phyloP scores from a whole-genome alignment of 1,140 invertebrate species.

The Pristionchus pacificus region DNA sequence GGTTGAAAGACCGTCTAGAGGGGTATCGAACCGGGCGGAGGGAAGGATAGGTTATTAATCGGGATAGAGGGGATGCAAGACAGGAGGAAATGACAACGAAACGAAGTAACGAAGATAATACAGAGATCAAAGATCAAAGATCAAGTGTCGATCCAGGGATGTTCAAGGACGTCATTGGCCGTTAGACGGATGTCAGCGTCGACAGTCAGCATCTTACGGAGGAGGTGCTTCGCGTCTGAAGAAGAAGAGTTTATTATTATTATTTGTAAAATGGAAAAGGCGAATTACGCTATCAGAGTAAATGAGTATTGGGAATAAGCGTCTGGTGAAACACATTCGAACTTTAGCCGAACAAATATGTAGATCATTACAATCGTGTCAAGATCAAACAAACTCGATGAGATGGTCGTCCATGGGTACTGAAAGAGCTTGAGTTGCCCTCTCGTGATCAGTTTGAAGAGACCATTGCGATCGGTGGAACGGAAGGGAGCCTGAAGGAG shows the following conservation, averaged over 20 bases:
- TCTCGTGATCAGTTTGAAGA: conserved; percentile 25
- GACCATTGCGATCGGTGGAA: conserved; percentile 16
- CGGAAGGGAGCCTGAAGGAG: conserved; percentile 29
- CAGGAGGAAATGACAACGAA: too few relatives aligned
- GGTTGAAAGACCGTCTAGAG: too few relatives aligned
- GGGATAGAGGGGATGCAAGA: too few relatives aligned
- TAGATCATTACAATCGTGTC: not conserved
- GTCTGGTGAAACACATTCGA: too few relatives aligned
- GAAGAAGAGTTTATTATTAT: not conserved
- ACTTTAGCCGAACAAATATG: not conserved
- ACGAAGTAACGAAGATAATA: too few relatives aligned
- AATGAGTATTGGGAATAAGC: too few relatives aligned
- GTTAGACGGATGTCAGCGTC: conserved; percentile 15
- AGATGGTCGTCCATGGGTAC: conserved; percentile 24
- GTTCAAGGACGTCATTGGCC: conserved; percentile 13
- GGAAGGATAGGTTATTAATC: too few relatives aligned
- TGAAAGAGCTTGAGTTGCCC: conserved; percentile 18
- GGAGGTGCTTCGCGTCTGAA: conserved; percentile 29
- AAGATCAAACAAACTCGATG: conserved; percentile 2
- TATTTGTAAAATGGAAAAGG: not conserved
- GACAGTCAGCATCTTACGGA: conserved; percentile 16
- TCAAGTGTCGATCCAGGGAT: conserved; percentile 30
- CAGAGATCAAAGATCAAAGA: too few relatives aligned
- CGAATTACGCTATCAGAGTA: too few relatives aligned
- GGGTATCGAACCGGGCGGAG: too few relatives aligned